A percentile compares a stretch with the other conserved stretches of the same genome.
Evolutionary conservation across 2,113 vertebrate genomes (phyloP).

Genomic region (Scalopus aquaticus): DNA sequence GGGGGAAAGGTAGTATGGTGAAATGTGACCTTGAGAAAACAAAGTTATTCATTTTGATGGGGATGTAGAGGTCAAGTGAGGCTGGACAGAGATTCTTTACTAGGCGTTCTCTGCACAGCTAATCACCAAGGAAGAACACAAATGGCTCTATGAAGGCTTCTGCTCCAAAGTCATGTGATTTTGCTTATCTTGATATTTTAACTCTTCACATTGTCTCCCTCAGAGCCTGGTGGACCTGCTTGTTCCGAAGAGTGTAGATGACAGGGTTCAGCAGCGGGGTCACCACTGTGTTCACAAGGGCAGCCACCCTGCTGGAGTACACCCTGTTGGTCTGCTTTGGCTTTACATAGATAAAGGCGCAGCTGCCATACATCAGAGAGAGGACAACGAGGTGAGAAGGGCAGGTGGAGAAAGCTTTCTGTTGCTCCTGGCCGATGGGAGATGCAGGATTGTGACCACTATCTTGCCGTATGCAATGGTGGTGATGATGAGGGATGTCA

Average conservation of each 20-base stretch:
- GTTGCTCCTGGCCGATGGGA: neutral
- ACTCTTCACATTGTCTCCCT: neutral
- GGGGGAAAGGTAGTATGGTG: neutral
- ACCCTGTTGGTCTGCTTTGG: neutral
- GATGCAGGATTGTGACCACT: neutral
- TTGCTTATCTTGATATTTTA: neutral
- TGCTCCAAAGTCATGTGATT: neutral
- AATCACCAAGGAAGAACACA: neutral
- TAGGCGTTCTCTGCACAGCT: accelerated
- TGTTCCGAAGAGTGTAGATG: conserved; percentile 19
- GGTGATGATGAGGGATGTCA: neutral
- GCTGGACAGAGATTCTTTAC: neutral
- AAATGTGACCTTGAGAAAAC: neutral
- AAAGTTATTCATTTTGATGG: neutral
- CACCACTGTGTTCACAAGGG: conserved; percentile 8
- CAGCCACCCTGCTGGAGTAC: conserved; percentile 1
- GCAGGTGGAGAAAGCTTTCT: conserved; percentile 44
- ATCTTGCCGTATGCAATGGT: neutral
- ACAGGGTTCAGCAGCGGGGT: neutral
- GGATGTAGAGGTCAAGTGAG: neutral
- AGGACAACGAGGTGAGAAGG: conserved; percentile 25
- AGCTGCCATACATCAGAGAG: conserved; percentile 4
- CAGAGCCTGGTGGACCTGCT: conserved; percentile 29
- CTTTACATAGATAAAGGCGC: neutral
- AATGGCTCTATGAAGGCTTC: neutral